Evolutionary conservation across 2,797 vertebrate species (phyloP), one percentile per base, ranked within the genome.

Genomic region (Gymnodraco acuticeps): DNA sequence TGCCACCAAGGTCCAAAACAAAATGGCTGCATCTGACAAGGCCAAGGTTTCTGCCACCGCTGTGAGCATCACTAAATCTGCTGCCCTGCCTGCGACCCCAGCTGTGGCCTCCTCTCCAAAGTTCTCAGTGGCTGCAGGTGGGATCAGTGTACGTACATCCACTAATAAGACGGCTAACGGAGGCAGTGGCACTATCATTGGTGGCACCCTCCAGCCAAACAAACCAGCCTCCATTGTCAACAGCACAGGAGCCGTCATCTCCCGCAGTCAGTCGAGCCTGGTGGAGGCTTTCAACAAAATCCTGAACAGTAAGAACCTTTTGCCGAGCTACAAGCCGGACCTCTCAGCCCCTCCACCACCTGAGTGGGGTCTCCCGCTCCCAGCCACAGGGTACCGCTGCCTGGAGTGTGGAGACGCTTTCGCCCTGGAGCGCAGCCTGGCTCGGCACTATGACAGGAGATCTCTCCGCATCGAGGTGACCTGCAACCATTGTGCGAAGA

Each of bases 211-310:
- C 31, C 95, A 96, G 54, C 90, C 96, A 15, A 96, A 95, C 33
- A 96, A 96, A 62, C 97, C 97, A 0, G 91, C 96, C 0, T 94
- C 96, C 3, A 95, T 96, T 0, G 92, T 97, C 6, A 86, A 96
- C 16, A 94, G 95, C 0, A 93, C 95, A 0, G 96, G 97, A 7
- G 97, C 97, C 0, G 96, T 98, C 79, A 98, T 99, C 77, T 99
- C 98, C 31, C 94, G 98, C 72, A 98, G 96, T 59, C 98, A 99
- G 86, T 98, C 98, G 4, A 98, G 97, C 88, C 90, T 99, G 56
- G 98, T 99, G 83, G 98, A 99, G 73, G 97, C 97, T 27, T 99
- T 99, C 62, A 99, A 99, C 94, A 98, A 97, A 83, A 97, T 99
- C 78, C 96, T 99, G 48, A 99, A 99, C 91, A 96, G 97, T 75